Conservation (phyloP, 2,113 vertebrate genomes). For the Anolis sagrei region DNA sequence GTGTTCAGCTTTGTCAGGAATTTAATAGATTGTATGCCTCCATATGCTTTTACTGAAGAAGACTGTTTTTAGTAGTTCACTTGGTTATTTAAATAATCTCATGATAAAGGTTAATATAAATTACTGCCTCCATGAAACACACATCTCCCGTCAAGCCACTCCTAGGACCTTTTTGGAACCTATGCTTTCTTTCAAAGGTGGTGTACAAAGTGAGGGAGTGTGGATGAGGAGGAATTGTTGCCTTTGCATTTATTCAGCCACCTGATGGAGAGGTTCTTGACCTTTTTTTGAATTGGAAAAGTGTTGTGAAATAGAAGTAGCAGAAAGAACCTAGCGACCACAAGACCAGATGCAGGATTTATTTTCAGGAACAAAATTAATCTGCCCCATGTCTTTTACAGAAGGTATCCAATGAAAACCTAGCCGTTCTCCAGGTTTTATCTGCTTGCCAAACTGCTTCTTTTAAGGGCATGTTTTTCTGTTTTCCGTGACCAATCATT, state of each 20-base stretch:
- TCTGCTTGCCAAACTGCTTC: slow-evolving; percentile 11
- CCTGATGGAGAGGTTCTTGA: neutral
- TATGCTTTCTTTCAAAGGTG: neutral
- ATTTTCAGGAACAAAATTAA: slow-evolving; percentile 17
- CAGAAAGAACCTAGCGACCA: neutral
- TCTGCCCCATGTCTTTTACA: slow-evolving; percentile 3
- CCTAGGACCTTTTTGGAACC: neutral
- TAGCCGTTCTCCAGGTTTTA: slow-evolving; percentile 26
- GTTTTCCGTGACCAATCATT: slow-evolving; percentile 71
- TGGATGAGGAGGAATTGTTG: neutral
- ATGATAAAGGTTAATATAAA: neutral
- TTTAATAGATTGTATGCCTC: neutral
- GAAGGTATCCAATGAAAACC: neutral
- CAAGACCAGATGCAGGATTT: neutral
- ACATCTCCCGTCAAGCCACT: neutral
- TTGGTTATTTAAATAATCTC: neutral
- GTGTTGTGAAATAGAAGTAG: neutral
- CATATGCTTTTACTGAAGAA: neutral
- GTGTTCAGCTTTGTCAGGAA: neutral
- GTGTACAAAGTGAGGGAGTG: neutral
- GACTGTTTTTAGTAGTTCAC: neutral
- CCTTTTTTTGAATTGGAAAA: accelerated
- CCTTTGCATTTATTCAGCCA: accelerated
- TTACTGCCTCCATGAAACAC: neutral
- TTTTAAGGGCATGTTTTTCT: slow-evolving; percentile 45